These are phyloP conservation scores for Zosterops borbonicus DNA, from an alignment of 2,113 vertebrate genomes.

Conservation along the genomic window DNA sequence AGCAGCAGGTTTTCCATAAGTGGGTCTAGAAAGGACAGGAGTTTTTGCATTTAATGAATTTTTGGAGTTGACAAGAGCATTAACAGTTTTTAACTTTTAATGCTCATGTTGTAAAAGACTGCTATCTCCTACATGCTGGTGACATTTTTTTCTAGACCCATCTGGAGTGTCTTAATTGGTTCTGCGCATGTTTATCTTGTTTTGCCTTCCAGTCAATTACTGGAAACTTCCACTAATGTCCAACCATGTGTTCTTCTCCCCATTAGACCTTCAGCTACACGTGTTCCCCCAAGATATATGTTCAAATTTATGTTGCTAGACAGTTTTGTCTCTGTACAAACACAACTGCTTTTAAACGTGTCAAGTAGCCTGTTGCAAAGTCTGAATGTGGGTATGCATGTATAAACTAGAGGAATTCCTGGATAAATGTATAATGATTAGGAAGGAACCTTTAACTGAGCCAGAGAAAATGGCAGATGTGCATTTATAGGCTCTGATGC, in stretches of 20 bases:
- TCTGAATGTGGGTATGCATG: background rate
- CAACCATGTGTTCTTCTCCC: background rate
- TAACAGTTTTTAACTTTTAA: background rate
- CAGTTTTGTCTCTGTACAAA: constrained; percentile 5
- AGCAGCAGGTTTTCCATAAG: background rate
- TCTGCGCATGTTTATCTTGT: background rate
- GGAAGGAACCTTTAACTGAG: background rate
- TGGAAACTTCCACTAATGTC: background rate
- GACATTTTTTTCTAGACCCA: background rate
- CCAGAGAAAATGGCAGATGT: constrained; percentile 26
- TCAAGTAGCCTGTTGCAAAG: constrained; percentile 37
- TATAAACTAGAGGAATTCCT: constrained; percentile 12
- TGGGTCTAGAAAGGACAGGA: background rate
- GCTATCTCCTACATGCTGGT: background rate
- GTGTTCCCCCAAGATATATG: background rate
- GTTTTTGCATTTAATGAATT: background rate
- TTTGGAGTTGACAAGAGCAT: background rate
- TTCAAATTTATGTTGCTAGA: background rate
- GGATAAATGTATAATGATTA: constrained; percentile 12
- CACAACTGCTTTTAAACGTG: constrained; percentile 35
- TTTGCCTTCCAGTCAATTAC: background rate
- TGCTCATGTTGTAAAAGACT: background rate
- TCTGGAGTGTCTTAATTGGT: constrained; percentile 10
- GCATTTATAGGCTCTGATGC: constrained; percentile 31
- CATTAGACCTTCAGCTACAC: background rate